Percentiles rank a stretch among this genome's conserved stretches.
Evolutionary conservation across 2,113 vertebrate genomes (phyloP).

Genomic region (Catagonus wagneri): DNA sequence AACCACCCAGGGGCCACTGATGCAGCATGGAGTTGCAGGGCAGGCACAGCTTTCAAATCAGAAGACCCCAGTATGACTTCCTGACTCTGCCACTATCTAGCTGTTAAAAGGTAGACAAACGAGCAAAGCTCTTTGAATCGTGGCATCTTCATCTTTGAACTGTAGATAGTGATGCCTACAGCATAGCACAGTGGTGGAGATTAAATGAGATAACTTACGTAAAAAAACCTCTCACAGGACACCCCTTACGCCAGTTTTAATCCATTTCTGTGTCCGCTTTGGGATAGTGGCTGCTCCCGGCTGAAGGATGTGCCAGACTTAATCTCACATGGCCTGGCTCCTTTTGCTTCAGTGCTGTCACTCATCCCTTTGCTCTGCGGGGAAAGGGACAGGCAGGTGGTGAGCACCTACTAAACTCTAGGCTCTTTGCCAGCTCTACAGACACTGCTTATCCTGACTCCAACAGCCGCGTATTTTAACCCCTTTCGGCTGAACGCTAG

Average conservation of each 20-base stretch:
- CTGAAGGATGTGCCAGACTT: not conserved
- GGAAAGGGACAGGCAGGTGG: not conserved
- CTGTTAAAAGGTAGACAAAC: not conserved
- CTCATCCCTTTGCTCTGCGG: not conserved
- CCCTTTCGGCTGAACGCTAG: not conserved
- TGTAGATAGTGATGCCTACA: not conserved
- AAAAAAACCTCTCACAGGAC: not conserved
- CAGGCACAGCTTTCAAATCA: not conserved
- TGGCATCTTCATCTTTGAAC: not conserved
- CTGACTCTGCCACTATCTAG: not conserved
- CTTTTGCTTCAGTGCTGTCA: not conserved
- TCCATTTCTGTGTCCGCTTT: not conserved
- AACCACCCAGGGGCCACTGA: not conserved
- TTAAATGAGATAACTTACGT: not conserved
- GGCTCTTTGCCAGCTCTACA: not conserved
- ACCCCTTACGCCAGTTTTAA: not conserved
- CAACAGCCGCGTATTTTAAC: not conserved
- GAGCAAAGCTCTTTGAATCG: not conserved
- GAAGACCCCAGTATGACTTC: not conserved
- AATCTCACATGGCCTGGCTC: not conserved
- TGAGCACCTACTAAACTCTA: not conserved
- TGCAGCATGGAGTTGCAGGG: not conserved
- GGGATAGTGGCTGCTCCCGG: not conserved
- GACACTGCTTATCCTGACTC: not conserved
- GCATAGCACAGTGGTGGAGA: not conserved